These are phyloP conservation scores for Escarpia spicata DNA, from an alignment of 2,888 invertebrate species.

Conservation along the genomic window DNA sequence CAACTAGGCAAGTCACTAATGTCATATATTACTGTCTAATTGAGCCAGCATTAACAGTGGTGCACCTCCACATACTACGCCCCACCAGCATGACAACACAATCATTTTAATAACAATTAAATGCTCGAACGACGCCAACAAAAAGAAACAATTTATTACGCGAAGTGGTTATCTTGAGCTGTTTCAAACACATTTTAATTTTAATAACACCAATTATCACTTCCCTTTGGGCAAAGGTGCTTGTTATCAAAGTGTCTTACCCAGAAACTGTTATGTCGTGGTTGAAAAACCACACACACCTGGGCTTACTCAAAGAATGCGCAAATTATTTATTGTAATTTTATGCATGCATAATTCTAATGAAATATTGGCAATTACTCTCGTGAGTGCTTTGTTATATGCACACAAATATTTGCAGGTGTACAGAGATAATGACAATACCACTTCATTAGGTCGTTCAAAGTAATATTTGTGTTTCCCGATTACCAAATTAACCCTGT, in stretches of 20 bases:
- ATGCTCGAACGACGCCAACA: neutral
- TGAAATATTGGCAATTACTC: neutral
- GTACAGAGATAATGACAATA: no score
- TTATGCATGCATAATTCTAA: neutral
- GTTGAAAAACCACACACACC: neutral
- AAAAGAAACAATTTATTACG: neutral
- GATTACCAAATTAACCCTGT: no score
- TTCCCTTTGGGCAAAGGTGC: neutral
- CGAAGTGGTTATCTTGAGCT: neutral
- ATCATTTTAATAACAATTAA: neutral
- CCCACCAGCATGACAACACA: neutral
- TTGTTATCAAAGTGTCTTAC: neutral
- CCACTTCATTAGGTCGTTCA: no score
- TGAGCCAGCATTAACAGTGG: neutral
- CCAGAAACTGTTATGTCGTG: neutral
- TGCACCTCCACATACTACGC: neutral
- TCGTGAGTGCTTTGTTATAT: neutral
- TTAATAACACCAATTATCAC: neutral
- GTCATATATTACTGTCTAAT: neutral
- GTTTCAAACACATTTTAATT: neutral
- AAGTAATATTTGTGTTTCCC: no score
- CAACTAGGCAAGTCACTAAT: neutral
- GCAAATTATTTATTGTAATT: neutral
- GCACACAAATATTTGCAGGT: no score
- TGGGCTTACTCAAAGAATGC: neutral